These are phyloP conservation scores for Apantesis nais DNA, from an alignment of 2,888 invertebrate genomes.

Conservation along the genomic window DNA sequence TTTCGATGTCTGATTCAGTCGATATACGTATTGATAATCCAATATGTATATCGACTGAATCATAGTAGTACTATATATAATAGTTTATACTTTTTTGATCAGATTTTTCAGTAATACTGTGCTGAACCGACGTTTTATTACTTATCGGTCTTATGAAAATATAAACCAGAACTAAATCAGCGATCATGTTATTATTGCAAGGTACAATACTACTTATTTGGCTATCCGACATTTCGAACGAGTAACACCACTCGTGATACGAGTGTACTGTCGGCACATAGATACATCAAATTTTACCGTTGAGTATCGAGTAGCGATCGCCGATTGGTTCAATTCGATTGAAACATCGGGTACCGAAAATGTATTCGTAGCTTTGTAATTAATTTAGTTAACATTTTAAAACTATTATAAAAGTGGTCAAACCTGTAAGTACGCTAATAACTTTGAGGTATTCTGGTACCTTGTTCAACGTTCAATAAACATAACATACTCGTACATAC, in stretches of 20 bases:
- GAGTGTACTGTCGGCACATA: background rate
- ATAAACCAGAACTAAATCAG: background rate
- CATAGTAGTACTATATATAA: too few relatives aligned
- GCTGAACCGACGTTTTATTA: background rate
- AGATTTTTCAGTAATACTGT: background rate
- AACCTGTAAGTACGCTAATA: background rate
- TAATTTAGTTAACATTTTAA: background rate
- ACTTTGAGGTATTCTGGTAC: background rate
- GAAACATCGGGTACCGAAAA: background rate
- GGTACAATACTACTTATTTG: background rate
- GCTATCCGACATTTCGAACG: background rate
- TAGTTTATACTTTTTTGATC: background rate
- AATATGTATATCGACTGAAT: too few relatives aligned
- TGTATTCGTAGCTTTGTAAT: background rate
- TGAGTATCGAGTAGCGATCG: background rate
- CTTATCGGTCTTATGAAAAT: background rate
- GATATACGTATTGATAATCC: too few relatives aligned
- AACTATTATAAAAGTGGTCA: background rate
- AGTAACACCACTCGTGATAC: background rate
- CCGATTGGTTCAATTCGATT: background rate
- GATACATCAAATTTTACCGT: background rate
- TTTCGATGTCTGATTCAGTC: too few relatives aligned
- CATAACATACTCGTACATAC: background rate
- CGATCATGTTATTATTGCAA: background rate
- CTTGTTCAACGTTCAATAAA: background rate